These are phyloP conservation scores for Tenthredo amoena DNA, from an alignment of 2,888 invertebrate species.

Conservation along the genomic window DNA sequence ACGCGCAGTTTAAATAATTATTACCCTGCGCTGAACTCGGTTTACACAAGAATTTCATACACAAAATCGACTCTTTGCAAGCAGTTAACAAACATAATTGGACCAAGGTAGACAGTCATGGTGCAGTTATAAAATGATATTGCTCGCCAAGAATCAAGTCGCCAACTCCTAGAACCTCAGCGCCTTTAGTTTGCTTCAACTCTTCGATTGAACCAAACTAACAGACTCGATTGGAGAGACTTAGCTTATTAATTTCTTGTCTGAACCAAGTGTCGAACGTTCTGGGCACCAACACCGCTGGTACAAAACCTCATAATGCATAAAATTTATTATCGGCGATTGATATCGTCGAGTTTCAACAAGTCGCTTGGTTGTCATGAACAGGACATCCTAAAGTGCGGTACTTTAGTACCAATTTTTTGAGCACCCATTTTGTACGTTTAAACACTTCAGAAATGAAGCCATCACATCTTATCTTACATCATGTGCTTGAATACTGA, in stretches of 20 bases:
- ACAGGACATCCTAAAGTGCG: not conserved
- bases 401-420: conserved; percentile 5
- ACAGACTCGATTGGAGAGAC: not conserved
- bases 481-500: not conserved
- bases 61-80: not conserved
- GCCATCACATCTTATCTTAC: not conserved
- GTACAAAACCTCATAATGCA: not conserved
- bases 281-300: not conserved
- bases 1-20: not conserved
- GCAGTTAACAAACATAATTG: not conserved
- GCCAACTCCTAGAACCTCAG: not conserved
- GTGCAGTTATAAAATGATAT: not conserved
- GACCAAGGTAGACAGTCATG: not conserved
- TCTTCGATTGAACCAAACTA: not conserved
- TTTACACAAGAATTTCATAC: not conserved
- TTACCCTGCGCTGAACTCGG: not conserved
- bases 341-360: not conserved
- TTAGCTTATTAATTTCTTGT: conserved; percentile 23
- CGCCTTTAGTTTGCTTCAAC: not conserved
- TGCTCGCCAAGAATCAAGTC: not conserved
- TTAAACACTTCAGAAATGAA: not conserved
- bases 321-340: not conserved
- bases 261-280: not conserved
- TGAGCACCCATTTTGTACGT: conserved; percentile 14
- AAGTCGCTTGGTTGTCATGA: not conserved